Conservation (phyloP, 2,888 invertebrate genomes). For the Tenthredo mesomela region DNA sequence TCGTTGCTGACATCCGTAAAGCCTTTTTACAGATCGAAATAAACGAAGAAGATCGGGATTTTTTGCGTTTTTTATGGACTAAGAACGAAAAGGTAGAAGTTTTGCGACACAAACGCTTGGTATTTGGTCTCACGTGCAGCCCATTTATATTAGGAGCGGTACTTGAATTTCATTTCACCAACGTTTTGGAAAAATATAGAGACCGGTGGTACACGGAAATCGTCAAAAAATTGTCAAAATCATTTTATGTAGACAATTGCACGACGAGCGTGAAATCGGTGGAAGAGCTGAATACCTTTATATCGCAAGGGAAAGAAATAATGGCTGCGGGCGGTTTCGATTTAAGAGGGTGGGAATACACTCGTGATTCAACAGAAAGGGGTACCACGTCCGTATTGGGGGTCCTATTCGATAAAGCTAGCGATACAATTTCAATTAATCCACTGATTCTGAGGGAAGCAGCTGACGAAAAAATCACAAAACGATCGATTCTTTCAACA, state of each 20-base stretch:
- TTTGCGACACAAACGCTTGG: conserved; percentile 61
- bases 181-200: neutral
- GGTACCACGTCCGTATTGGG: conserved; percentile 56
- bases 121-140: conserved; percentile 63
- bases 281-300: conserved; percentile 53
- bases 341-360: conserved; percentile 59
- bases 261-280: conserved; percentile 56
- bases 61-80: conserved; percentile 63
- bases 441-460: conserved; percentile 22
- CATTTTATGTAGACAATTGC: conserved; percentile 63
- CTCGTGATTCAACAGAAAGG: conserved; percentile 43
- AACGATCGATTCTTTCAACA: conserved; percentile 59
- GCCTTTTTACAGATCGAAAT: conserved; percentile 61
- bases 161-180: conserved; percentile 60
- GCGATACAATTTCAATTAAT: conserved; percentile 54
- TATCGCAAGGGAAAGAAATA: conserved; percentile 47
- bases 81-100: conserved; percentile 50
- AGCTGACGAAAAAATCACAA: conserved; percentile 53
- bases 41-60: conserved; percentile 58
- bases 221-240: conserved; percentile 56
- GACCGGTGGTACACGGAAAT: conserved; percentile 37
- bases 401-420: conserved; percentile 55
- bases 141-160: conserved; percentile 63
- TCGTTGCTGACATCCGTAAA: conserved; percentile 59
- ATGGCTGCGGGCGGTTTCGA: conserved; percentile 58